These are phyloP conservation scores for Sciaenops ocellatus DNA, from an alignment of 2,797 vertebrate species.

Conservation along the genomic window DNA sequence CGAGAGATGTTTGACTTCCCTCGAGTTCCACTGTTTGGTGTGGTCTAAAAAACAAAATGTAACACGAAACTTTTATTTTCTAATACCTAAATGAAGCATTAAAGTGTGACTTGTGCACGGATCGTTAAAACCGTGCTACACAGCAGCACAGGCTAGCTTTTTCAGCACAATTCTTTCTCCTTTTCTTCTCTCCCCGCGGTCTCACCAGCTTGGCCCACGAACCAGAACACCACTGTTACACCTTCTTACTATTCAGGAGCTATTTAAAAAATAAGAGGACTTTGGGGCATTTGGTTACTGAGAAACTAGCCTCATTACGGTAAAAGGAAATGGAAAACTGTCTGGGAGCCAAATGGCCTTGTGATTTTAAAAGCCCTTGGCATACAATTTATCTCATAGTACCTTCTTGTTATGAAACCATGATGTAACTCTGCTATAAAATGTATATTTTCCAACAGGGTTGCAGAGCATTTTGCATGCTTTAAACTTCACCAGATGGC, in stretches of 20 bases:
- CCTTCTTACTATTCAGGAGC: slow-evolving; percentile 69
- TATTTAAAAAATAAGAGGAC: slow-evolving; percentile 76
- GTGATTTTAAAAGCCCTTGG: slow-evolving; percentile 80
- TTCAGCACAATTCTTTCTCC: slow-evolving; percentile 15
- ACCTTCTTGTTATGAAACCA: slow-evolving; percentile 74
- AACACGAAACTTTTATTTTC: slow-evolving; percentile 45
- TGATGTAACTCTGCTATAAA: slow-evolving; percentile 80
- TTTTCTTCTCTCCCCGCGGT: not conserved
- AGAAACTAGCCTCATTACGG: slow-evolving; percentile 78
- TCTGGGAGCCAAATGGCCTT: slow-evolving; percentile 73
- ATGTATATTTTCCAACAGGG: slow-evolving; percentile 76
- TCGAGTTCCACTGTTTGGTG: slow-evolving; percentile 13
- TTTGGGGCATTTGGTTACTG: slow-evolving; percentile 77
- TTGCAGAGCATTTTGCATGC: slow-evolving; percentile 56
- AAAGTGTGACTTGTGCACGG: slow-evolving; percentile 11
- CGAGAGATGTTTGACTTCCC: slow-evolving; percentile 6
- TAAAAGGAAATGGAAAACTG: slow-evolving; percentile 82
- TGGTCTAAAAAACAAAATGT: slow-evolving; percentile 17
- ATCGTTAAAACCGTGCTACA: slow-evolving; percentile 20
- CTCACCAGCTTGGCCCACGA: slow-evolving; percentile 43
- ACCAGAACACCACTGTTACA: slow-evolving; percentile 56
- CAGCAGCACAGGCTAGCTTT: slow-evolving; percentile 29
- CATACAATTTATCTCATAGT: slow-evolving; percentile 74
- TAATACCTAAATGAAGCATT: slow-evolving; percentile 49
- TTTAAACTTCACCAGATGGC: slow-evolving; percentile 63